Evolutionary conservation across 2,113 vertebrate genomes (phyloP).

Genomic region (Pelobates fuscus): DNA sequence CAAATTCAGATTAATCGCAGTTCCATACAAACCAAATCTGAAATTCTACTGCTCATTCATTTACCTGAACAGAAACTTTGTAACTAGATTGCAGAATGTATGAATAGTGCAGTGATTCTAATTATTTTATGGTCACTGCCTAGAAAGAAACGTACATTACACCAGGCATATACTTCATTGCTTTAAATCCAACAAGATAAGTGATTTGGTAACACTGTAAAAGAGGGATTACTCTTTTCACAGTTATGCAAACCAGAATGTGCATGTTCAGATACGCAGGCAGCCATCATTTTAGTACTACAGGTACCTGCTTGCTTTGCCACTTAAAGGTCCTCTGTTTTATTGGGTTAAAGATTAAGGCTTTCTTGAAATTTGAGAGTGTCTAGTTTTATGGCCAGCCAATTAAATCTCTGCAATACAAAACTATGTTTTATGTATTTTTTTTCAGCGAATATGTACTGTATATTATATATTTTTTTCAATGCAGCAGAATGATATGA

Average conservation of each 20-base stretch:
- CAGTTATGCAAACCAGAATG: background rate
- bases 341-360: slow-evolving; percentile 9
- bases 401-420: slow-evolving; percentile 2
- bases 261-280: background rate
- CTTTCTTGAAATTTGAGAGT: slow-evolving; percentile 9
- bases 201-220: background rate
- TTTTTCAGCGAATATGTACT: background rate
- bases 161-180: too few relatives aligned
- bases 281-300: background rate
- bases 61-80: too few relatives aligned
- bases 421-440: slow-evolving; percentile 10
- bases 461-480: too few relatives aligned
- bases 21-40: too few relatives aligned
- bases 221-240: background rate
- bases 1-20: too few relatives aligned
- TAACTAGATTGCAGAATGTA: too few relatives aligned
- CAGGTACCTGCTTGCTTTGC: background rate
- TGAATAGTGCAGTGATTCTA: too few relatives aligned
- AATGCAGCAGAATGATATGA: too few relatives aligned
- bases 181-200: background rate
- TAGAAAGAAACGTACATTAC: too few relatives aligned
- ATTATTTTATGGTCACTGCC: too few relatives aligned
- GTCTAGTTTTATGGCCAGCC: slow-evolving; percentile 6
- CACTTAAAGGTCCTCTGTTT: background rate
- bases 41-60: too few relatives aligned